phyloP scores from a whole-genome alignment of 2,113 vertebrate genomes.

The Gnathonemus echidnorhynchus region DNA sequence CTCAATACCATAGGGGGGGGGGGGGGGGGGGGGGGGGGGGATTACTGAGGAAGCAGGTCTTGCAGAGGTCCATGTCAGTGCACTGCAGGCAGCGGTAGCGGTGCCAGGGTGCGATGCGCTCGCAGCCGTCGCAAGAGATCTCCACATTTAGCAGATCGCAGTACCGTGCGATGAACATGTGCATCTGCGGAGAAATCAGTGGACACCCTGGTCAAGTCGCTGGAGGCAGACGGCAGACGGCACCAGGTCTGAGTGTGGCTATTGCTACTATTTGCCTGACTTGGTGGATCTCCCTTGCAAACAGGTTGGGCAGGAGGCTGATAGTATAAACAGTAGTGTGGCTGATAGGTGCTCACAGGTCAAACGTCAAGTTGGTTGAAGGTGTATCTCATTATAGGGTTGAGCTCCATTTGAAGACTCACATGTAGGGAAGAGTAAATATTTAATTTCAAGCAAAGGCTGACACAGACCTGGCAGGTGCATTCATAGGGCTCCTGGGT shows the following conservation, averaged over 20 bases:
- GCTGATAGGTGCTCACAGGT: background rate
- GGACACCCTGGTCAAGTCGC: background rate
- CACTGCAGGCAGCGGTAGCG: conserved; percentile 95
- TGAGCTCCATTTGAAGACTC: background rate
- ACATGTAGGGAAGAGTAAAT: background rate
- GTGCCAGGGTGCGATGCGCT: conserved; percentile 89
- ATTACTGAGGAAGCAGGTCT: conserved; percentile 93
- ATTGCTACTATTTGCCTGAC: background rate
- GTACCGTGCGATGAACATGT: conserved; percentile 98
- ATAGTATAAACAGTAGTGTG: background rate
- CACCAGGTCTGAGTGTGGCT: background rate
- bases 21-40: background rate
- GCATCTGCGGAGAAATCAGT: conserved; percentile 67
- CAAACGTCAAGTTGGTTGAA: background rate
- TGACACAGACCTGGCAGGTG: background rate
- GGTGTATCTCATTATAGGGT: background rate
- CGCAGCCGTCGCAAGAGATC: conserved; percentile 92
- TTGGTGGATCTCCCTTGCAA: background rate
- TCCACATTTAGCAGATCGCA: conserved; percentile 90
- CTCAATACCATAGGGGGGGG: background rate
- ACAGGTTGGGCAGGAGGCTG: background rate
- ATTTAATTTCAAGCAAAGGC: background rate
- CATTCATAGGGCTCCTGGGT: background rate
- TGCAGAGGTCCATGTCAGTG: conserved; percentile 95
- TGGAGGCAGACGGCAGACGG: background rate